Conservation (phyloP, 2,888 invertebrate species). For the Ennomos fuscantarius region DNA sequence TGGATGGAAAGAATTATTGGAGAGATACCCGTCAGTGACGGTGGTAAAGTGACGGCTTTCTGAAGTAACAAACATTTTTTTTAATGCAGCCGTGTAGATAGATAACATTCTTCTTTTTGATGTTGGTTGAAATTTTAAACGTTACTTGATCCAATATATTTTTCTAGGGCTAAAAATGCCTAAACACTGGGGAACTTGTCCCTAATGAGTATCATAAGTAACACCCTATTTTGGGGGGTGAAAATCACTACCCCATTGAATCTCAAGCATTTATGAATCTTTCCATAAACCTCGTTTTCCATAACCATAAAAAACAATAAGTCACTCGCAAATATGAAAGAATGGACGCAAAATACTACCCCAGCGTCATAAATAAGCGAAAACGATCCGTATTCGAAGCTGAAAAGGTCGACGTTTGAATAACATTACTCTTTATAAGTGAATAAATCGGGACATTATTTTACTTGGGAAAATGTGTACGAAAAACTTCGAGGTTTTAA, state of each 20-base stretch:
- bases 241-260: not conserved
- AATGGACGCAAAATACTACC: slow-evolving; percentile 15
- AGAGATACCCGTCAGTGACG: too few relatives aligned
- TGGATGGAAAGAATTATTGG: too few relatives aligned
- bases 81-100: too few relatives aligned
- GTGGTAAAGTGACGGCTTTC: too few relatives aligned
- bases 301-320: slow-evolving; percentile 31
- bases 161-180: too few relatives aligned
- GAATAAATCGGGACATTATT: slow-evolving; percentile 23
- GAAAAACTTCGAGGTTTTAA: slow-evolving; percentile 8
- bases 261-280: slow-evolving; percentile 14
- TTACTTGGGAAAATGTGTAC: slow-evolving; percentile 10
- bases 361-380: not conserved
- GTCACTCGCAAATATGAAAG: slow-evolving; percentile 28
- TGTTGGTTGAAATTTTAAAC: too few relatives aligned
- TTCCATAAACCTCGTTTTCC: slow-evolving; percentile 17
- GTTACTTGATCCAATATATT: too few relatives aligned
- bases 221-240: too few relatives aligned
- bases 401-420: slow-evolving; percentile 25
- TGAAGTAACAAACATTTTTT: too few relatives aligned
- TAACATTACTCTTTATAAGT: slow-evolving; percentile 18
- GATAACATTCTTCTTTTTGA: too few relatives aligned
- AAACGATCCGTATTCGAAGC: slow-evolving; percentile 9
- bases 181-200: too few relatives aligned
- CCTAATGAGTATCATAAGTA: too few relatives aligned